Conservation (phyloP, 2,888 invertebrate genomes). For the Subacronicta megacephala region DNA sequence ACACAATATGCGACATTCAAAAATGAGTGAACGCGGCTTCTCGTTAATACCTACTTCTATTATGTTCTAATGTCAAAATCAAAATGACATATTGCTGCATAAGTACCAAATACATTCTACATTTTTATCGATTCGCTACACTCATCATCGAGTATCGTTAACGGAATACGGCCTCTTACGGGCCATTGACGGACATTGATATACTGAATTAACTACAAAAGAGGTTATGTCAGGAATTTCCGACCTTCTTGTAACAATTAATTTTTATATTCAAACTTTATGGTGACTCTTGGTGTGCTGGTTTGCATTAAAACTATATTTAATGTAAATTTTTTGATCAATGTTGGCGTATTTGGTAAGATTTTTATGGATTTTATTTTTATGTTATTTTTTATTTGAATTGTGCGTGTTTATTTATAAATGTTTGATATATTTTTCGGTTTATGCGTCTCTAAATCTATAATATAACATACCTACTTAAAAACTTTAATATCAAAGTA, state of each 20-base stretch:
- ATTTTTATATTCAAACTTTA: slow-evolving; percentile 40
- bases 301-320: slow-evolving; percentile 16
- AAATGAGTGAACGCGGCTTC: too few species aligned
- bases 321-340: slow-evolving; percentile 21
- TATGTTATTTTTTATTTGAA: slow-evolving; percentile 26
- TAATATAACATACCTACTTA: too few species aligned
- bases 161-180: slow-evolving; percentile 23
- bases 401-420: slow-evolving; percentile 27
- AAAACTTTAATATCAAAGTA: background rate
- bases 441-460: slow-evolving; percentile 3
- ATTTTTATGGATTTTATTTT: slow-evolving; percentile 33
- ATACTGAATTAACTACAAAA: slow-evolving; percentile 27
- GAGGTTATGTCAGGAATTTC: slow-evolving; percentile 52
- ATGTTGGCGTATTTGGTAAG: background rate
- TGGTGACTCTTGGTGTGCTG: slow-evolving; percentile 13
- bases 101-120: slow-evolving; percentile 5
- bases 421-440: too few species aligned
- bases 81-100: too few species aligned
- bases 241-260: slow-evolving; percentile 46
- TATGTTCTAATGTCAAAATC: too few species aligned
- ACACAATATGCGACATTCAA: too few species aligned
- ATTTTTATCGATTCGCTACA: slow-evolving; percentile 40
- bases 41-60: too few species aligned
- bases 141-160: slow-evolving; percentile 42
- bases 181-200: slow-evolving; percentile 36